Evolutionary conservation across 2,113 vertebrate genomes (phyloP).

Genomic region (Motacilla tschutschensis): DNA sequence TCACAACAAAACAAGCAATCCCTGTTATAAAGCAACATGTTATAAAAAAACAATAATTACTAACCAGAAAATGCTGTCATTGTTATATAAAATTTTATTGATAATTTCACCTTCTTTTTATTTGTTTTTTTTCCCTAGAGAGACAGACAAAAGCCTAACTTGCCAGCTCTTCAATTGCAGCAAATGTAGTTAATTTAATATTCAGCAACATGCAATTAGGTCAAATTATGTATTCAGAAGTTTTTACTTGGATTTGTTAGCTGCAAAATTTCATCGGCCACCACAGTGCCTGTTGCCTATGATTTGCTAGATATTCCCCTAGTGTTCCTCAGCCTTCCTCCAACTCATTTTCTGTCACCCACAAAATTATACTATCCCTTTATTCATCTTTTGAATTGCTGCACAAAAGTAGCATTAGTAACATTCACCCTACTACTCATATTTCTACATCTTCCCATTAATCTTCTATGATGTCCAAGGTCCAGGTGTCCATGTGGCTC

Average conservation of each 20-base stretch:
- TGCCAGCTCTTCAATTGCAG: not conserved
- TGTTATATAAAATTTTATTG: not conserved
- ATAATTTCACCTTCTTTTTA: not conserved
- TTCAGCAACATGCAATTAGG: slow-evolving; percentile 9
- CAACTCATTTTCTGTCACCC: not conserved
- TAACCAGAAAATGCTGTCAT: not conserved
- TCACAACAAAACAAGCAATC: not conserved
- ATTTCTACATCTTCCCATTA: not conserved
- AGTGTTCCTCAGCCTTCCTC: not conserved
- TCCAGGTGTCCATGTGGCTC: not conserved
- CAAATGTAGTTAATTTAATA: not conserved
- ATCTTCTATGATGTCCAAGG: not conserved
- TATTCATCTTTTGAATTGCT: not conserved
- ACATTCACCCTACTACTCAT: not conserved
- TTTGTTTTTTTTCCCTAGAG: not conserved
- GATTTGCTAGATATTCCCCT: not conserved
- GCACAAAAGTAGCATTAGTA: not conserved
- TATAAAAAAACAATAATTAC: not conserved
- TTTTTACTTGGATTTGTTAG: not conserved
- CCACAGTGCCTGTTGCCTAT: not conserved
- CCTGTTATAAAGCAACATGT: not conserved
- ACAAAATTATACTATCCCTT: not conserved
- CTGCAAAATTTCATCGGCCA: not conserved
- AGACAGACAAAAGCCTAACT: not conserved
- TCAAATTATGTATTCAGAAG: not conserved